phyloP scores from a whole-genome alignment of 2,888 invertebrate genomes.

The Plagodis dolabraria region DNA sequence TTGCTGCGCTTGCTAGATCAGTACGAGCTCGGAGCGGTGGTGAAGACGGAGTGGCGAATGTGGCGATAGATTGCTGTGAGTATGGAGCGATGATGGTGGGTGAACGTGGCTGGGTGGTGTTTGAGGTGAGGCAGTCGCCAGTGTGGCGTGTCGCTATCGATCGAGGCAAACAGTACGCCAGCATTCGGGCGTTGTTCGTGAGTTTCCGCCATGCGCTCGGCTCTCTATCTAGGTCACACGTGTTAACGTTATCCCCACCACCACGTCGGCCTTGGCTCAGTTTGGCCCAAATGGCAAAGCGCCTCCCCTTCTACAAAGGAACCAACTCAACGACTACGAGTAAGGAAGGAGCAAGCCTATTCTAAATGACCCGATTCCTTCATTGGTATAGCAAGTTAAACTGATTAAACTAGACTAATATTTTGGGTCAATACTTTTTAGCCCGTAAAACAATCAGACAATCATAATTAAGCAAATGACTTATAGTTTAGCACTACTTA shows the following conservation, averaged over 20 bases:
- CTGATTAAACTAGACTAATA: too few relatives aligned
- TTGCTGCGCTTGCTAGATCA: too few relatives aligned
- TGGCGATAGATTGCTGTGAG: too few relatives aligned
- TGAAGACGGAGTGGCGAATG: too few relatives aligned
- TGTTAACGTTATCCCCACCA: slow-evolving; percentile 82
- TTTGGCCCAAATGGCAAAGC: slow-evolving; percentile 72
- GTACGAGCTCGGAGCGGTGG: too few relatives aligned
- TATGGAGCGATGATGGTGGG: not conserved
- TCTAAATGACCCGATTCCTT: too few relatives aligned
- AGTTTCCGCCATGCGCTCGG: slow-evolving; percentile 68
- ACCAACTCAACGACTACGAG: slow-evolving; percentile 23
- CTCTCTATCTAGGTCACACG: slow-evolving; percentile 81
- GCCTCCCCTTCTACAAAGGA: slow-evolving; percentile 67
- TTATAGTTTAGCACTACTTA: too few relatives aligned
- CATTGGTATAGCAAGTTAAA: too few relatives aligned
- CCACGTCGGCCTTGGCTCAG: slow-evolving; percentile 83
- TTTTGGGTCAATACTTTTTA: too few relatives aligned
- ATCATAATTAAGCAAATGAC: too few relatives aligned
- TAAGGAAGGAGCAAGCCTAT: slow-evolving; percentile 36
- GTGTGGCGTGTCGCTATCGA: slow-evolving; percentile 12
- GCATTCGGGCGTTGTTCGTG: slow-evolving; percentile 61
- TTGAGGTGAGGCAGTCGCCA: slow-evolving; percentile 17
- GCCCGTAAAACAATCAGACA: too few relatives aligned
- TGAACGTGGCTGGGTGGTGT: not conserved
- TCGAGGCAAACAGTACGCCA: slow-evolving; percentile 40